Evolutionary conservation across 2,888 invertebrate species (phyloP), one percentile per base, ranked within the genome.

Genomic region (Zhuqinia jingwanae): DNA sequence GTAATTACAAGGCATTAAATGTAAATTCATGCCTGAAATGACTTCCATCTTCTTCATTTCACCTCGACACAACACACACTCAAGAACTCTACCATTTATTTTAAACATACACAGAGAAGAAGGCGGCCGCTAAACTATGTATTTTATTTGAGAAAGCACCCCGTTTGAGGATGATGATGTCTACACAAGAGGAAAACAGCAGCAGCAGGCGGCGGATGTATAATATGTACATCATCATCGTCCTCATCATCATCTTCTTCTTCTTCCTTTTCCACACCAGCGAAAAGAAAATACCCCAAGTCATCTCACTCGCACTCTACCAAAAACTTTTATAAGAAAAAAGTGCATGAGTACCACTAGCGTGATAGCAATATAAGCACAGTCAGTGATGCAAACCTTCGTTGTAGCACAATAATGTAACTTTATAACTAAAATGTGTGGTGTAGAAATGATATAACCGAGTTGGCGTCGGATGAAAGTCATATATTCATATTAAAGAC

Each of bases 1-100:
- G 80, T 80, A 80, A 80, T 80, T 80, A 80, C 80, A 80, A 68
- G 70, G 80, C 80, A 79, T 79, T 80, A 80, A 70, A 80, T 80
- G 70, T 70, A 80, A 80, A 80, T 80, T 80, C 80, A 70, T 70
- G 70, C 70, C 80, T 42, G 80, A 36, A 80, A 80, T 56, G 80
- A 80, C 80, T 80, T 70, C 70, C 80, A 70, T 80, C 80, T 80
- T 80, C 80, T 80, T 80, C 80, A 80, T 70, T 80, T 70, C 45
- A 47, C 47, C 70, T 73, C 45, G 42, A 22, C 77, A 77, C 45
- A 22, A n/a, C 56, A 58, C 25, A 11, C 60, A 20, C 60, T n/a
- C 30, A 25, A 45, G 60, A 53, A 60, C 60, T 36, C 58, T 5
- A 3, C n/a, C 30, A 60, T 60, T 73, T 47, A 25, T 50, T 45